A percentile compares a stretch with the other conserved stretches of the same genome.
phyloP scores from a whole-genome alignment of 2,797 vertebrate genomes.

The Lophius americanus region DNA sequence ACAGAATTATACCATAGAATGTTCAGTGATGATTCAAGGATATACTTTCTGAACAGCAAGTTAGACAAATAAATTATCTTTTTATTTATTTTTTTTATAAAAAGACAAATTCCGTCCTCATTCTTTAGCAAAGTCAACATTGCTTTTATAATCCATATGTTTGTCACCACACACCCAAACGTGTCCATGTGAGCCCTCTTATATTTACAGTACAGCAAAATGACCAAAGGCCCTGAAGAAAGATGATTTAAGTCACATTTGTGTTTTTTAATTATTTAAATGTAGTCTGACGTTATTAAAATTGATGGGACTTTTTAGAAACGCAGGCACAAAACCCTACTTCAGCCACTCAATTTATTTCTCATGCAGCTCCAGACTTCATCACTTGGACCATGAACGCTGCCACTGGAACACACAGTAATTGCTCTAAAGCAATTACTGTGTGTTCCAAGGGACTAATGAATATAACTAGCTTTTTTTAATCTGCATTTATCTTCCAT shows the following conservation, averaged over 20 bases:
- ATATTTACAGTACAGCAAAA: background rate
- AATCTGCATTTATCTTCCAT: slow-evolving; percentile 38
- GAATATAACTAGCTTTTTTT: slow-evolving; percentile 64
- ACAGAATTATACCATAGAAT: too few relatives aligned
- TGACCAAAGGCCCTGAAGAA: slow-evolving; percentile 6
- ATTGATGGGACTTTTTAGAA: slow-evolving; percentile 58
- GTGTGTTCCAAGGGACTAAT: slow-evolving; percentile 59
- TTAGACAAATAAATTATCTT: background rate
- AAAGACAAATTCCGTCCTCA: background rate
- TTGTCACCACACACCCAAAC: background rate
- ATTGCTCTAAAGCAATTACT: slow-evolving; percentile 72
- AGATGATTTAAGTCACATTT: slow-evolving; percentile 35
- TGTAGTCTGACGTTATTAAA: slow-evolving; percentile 54
- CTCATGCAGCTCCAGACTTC: slow-evolving; percentile 61
- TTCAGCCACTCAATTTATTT: slow-evolving; percentile 64
- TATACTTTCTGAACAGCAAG: background rate
- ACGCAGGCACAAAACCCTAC: slow-evolving; percentile 53
- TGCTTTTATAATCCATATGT: background rate
- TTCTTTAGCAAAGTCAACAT: background rate
- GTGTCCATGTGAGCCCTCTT: background rate
- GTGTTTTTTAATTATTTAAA: slow-evolving; percentile 49
- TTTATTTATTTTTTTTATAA: background rate
- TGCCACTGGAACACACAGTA: slow-evolving; percentile 64
- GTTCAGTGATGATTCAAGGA: too few relatives aligned
- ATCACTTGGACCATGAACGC: slow-evolving; percentile 63